phyloP scores from a whole-genome alignment of 2,113 vertebrate genomes.

The Xenotilapia flavipinnis region DNA sequence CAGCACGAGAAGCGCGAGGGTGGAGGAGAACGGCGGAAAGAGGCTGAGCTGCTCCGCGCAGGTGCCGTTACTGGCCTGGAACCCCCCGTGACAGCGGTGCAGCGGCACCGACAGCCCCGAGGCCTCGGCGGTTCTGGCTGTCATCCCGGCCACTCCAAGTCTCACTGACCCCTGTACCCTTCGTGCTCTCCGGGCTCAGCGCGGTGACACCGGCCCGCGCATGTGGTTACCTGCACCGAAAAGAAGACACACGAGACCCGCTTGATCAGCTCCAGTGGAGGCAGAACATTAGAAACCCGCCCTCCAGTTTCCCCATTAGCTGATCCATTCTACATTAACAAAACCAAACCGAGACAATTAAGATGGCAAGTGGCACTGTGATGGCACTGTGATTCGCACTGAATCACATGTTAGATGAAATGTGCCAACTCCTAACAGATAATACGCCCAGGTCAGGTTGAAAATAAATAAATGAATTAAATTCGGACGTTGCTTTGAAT shows the following conservation, averaged over 20 bases:
- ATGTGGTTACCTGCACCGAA: conserved; percentile 63
- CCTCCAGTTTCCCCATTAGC: not conserved
- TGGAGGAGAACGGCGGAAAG: conserved; percentile 90
- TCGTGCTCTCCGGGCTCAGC: conserved; percentile 49
- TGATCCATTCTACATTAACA: not conserved
- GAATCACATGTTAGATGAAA: not conserved
- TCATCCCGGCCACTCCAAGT: conserved; percentile 65
- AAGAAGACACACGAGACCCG: conserved; percentile 29
- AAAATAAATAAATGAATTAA: not conserved
- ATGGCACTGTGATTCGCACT: not conserved
- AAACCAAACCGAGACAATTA: not conserved
- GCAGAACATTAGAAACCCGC: not conserved
- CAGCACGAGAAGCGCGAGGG: conserved; percentile 88
- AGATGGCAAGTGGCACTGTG: not conserved
- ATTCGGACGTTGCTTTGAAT: not conserved
- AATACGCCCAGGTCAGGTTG: not conserved
- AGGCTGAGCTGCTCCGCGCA: conserved; percentile 86
- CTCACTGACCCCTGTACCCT: conserved; percentile 34
- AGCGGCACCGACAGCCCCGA: conserved; percentile 78
- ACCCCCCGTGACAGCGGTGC: conserved; percentile 79
- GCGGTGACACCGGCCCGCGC: conserved; percentile 54
- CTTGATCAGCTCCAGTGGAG: not conserved
- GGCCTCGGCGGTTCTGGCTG: conserved; percentile 80
- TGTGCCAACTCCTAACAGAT: not conserved
- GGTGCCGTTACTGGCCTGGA: conserved; percentile 72